Conservation (phyloP, 2,888 invertebrate species). For the Drosophila siamana region DNA sequence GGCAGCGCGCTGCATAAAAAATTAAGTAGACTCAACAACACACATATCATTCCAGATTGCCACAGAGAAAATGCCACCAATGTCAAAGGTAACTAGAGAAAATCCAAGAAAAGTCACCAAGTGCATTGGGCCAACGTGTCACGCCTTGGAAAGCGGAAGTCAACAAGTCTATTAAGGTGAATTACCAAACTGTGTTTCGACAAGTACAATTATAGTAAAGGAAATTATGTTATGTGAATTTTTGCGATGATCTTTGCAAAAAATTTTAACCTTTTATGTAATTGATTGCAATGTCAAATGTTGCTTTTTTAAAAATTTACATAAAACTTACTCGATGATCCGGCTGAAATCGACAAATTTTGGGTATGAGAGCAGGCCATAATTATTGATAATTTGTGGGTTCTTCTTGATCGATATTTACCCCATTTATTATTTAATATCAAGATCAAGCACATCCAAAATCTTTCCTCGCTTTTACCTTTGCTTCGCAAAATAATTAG, state of each 20-base stretch:
- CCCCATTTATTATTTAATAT: no score
- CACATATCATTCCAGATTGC: constrained; percentile 5
- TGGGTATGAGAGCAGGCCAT: no score
- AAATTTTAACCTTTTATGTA: neutral
- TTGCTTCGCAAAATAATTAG: no score
- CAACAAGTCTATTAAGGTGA: neutral
- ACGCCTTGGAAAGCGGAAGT: constrained; percentile 56
- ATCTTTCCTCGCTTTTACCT: no score
- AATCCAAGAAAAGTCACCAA: constrained; percentile 27
- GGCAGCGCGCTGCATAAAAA: constrained; percentile 23
- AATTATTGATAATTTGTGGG: no score
- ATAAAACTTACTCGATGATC: no score
- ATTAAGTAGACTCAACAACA: constrained; percentile 9
- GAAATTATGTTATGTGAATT: neutral
- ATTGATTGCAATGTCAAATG: no score
- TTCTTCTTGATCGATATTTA: no score
- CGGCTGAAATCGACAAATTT: no score
- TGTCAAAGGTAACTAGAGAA: constrained; percentile 47
- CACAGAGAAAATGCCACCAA: constrained; percentile 27
- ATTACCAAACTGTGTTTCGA: neutral
- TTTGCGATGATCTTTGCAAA: neutral
- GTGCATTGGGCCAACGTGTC: constrained; percentile 15
- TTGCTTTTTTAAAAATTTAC: no score
- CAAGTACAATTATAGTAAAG: neutral
- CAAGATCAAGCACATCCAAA: no score